These are phyloP conservation scores for Mirza zaza DNA, from an alignment of 2,113 vertebrate genomes.

Conservation along the genomic window DNA sequence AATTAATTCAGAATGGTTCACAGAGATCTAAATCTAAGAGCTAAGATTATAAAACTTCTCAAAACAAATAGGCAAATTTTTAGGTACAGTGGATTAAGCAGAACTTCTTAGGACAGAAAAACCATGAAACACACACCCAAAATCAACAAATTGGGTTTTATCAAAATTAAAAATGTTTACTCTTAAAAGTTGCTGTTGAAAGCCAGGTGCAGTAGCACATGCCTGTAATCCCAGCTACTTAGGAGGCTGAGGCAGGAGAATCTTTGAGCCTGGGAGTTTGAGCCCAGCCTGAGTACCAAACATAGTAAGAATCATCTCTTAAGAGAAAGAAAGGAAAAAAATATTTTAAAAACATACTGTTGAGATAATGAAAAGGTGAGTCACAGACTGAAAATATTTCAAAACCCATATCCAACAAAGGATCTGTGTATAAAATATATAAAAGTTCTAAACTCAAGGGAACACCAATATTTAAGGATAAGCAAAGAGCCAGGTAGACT, in stretches of 20 bases:
- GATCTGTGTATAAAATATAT: neutral
- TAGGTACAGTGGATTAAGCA: neutral
- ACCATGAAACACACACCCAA: neutral
- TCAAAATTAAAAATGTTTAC: neutral
- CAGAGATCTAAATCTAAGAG: neutral
- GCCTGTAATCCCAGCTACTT: too few relatives aligned
- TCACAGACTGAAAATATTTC: neutral
- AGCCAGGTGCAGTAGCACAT: too few relatives aligned
- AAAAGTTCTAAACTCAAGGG: neutral
- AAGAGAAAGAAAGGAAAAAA: too few relatives aligned
- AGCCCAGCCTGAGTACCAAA: too few relatives aligned
- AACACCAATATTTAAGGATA: neutral
- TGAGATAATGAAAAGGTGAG: neutral
- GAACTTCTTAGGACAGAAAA: neutral
- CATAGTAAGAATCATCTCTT: too few relatives aligned
- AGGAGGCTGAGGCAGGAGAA: too few relatives aligned
- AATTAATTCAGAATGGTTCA: neutral
- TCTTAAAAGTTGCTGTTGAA: constrained; percentile 11
- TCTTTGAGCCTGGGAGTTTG: too few relatives aligned
- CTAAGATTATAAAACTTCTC: neutral
- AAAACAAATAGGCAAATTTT: neutral
- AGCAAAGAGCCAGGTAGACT: neutral
- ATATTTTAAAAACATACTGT: neutral
- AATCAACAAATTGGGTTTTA: neutral
- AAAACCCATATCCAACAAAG: neutral